phyloP scores from a whole-genome alignment of 2,888 invertebrate genomes.

The Chymomyza procnemis region DNA sequence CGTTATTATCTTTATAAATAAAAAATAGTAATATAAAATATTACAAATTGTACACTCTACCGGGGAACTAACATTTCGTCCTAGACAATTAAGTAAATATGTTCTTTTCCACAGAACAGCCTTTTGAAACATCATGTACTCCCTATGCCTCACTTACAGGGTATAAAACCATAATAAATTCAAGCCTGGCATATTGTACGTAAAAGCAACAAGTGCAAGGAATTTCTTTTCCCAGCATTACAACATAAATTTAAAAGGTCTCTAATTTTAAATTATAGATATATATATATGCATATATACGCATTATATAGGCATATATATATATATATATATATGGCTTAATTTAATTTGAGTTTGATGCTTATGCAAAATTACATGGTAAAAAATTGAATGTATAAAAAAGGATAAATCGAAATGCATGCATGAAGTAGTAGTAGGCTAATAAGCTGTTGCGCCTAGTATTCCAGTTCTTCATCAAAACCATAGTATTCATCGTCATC shows the following conservation, averaged over 20 bases:
- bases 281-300: too few species aligned
- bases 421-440: background rate
- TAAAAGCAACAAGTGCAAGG: constrained; percentile 13
- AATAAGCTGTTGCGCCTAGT: constrained; percentile 28
- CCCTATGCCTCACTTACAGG: too few species aligned
- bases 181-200: background rate
- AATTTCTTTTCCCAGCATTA: background rate
- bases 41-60: too few species aligned
- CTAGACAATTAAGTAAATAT: too few species aligned
- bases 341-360: constrained; percentile 49
- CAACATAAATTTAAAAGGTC: background rate
- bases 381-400: background rate
- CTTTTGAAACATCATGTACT: too few species aligned
- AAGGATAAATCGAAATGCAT: background rate
- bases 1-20: too few species aligned
- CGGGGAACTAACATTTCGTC: too few species aligned
- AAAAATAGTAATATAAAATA: too few species aligned
- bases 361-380: constrained; percentile 9
- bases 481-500: constrained; percentile 85
- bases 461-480: constrained; percentile 85
- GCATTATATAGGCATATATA: too few species aligned
- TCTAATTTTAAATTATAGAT: background rate
- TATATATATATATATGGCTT: constrained; percentile 24
- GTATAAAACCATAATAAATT: constrained; percentile 2
- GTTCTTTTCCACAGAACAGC: too few species aligned